A percentile compares a stretch with the other conserved stretches of the same genome.
Evolutionary conservation across 2,113 vertebrate genomes (phyloP).

Genomic region (Colinus virginianus): DNA sequence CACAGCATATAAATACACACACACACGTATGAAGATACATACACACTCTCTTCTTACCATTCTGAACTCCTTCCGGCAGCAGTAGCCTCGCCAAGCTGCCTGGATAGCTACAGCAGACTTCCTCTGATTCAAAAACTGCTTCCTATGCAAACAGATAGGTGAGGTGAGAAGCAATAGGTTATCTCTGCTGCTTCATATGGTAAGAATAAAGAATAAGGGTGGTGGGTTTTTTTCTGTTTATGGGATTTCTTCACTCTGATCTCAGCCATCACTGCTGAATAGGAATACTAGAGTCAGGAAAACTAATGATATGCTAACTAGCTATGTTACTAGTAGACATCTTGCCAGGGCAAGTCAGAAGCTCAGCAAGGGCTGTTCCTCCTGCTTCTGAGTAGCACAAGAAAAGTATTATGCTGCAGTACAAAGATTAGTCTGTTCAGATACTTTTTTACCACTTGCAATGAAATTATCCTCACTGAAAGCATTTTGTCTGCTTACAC

Average conservation of each 20-base stretch:
- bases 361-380: not conserved
- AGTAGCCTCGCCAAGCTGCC: conserved; percentile 87
- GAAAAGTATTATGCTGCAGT: not conserved
- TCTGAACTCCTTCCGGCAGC: conserved; percentile 82
- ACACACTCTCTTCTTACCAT: conserved; percentile 75
- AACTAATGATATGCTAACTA: not conserved
- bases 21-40: not conserved
- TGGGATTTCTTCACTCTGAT: not conserved
- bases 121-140: conserved; percentile 85
- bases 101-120: conserved; percentile 84
- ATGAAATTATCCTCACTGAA: not conserved
- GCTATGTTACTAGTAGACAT: not conserved
- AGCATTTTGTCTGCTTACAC: not conserved
- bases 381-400: not conserved
- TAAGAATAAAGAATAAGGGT: not conserved
- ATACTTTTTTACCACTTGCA: not conserved
- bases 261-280: not conserved
- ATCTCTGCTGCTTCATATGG: not conserved
- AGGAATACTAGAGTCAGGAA: not conserved
- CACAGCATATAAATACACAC: not conserved
- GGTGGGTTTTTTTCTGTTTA: fast-evolving
- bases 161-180: not conserved
- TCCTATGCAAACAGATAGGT: conserved; percentile 76
- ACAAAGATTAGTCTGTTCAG: not conserved
- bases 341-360: not conserved